These are phyloP conservation scores for Tenthredo mesomela DNA, from an alignment of 2,888 invertebrate species.

Conservation along the genomic window DNA sequence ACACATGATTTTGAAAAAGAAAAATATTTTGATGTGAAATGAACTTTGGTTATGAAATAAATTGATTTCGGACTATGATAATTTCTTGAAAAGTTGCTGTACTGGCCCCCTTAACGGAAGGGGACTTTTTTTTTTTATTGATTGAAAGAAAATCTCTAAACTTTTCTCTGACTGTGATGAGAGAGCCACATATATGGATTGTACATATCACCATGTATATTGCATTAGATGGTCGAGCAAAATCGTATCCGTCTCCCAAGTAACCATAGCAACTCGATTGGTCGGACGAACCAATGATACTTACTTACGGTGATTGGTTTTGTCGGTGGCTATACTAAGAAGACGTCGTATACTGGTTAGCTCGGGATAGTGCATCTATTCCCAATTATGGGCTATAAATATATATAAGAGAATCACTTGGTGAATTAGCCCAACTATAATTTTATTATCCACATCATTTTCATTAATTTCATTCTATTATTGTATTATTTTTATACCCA, in stretches of 20 bases:
- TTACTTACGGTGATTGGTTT: constrained; percentile 49
- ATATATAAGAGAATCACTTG: constrained; percentile 47
- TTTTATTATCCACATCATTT: neutral
- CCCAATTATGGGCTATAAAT: constrained; percentile 40
- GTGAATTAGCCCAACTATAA: constrained; percentile 1
- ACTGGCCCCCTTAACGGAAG: no score
- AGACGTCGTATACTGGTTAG: constrained; percentile 4
- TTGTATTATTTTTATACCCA: neutral
- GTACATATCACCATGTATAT: neutral
- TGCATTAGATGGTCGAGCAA: neutral
- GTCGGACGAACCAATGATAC: constrained; percentile 5
- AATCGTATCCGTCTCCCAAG: neutral
- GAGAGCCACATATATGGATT: neutral
- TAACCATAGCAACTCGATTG: constrained; percentile 34
- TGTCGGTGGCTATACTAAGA: neutral
- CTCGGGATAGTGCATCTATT: constrained; percentile 21
- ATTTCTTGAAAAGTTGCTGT: no score
- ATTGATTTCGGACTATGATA: no score
- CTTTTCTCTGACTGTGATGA: no score
- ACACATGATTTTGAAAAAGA: no score
- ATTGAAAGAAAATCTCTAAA: no score
- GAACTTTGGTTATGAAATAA: no score
- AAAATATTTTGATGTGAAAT: no score
- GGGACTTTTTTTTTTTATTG: no score
- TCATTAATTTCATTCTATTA: constrained; percentile 27